Base-by-base conservation (phyloP, 2,113 vertebrate genomes). In the Glaucidium brasilianum region DNA sequence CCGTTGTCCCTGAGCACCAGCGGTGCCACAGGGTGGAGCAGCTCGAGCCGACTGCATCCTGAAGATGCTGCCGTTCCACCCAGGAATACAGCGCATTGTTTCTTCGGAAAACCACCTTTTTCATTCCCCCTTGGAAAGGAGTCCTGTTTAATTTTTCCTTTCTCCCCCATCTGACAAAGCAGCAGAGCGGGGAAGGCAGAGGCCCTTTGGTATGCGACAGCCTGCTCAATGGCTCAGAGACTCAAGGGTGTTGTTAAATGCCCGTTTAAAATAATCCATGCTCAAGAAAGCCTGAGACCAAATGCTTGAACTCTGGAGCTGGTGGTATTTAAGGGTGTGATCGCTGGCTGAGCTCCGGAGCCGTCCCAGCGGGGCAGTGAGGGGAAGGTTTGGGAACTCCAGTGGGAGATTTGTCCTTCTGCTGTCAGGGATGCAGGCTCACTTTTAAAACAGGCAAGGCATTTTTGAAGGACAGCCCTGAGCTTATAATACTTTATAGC, bases 31-130 rank as follows among this genome's bases (percentile, higher is more conserved):
- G 58, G 53, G 66, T 63, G 67, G 75, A 73, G 68, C 72, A 90
- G 58, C 71, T 60, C 0, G 2, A 93, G 75, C 72, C 9, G 2
- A 52, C 12, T 16, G 50, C 67, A 21, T 73, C 0, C 0, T 37
- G 49, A 50, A 29, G 45, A 52, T 62, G 34, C 64, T 59, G n/a
- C 47, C 15, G 27, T 79, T 50, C 83, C 34, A 72, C 45, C 27
- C 27, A 50, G 85, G 75, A 93, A 35, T 49, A 32, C 11, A 74
- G 77, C 41, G 35, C 20, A 3, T 63, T 0, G 0, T 88, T 90
- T 60, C 14, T 19, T 25, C 53, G 52, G 68, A 72, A 90, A 94
- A 53, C 8, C 58, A 80, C 6, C 35, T 18, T 72, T 79, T 53
- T 53, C 9, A 3, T 73, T 88, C 19, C 49, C 25, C 67, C 58